phyloP scores from a whole-genome alignment of 1,140 invertebrate species.

The Leptopilina boulardi region DNA sequence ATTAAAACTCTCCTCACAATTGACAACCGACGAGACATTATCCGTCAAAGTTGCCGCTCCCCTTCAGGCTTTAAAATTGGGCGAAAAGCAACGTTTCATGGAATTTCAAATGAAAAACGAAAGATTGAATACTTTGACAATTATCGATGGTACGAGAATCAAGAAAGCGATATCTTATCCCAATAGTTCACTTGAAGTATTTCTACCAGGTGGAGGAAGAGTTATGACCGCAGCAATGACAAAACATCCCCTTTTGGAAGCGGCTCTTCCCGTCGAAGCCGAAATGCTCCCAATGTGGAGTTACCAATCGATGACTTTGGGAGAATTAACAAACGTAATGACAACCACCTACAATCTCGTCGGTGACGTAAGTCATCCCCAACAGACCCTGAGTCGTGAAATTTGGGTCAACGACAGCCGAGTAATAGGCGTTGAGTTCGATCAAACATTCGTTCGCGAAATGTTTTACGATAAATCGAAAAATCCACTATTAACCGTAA shows the following conservation, averaged over 20 bases:
- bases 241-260: constrained; percentile 90
- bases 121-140: constrained; percentile 76
- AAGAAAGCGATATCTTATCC: constrained; percentile 83
- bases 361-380: constrained; percentile 87
- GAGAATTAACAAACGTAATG: constrained; percentile 88
- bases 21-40: constrained; percentile 85
- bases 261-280: constrained; percentile 91
- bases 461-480: constrained; percentile 91
- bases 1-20: constrained; percentile 84
- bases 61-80: constrained; percentile 69
- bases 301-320: constrained; percentile 85
- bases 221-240: constrained; percentile 86
- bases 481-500: constrained; percentile 88
- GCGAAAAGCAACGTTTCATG: constrained; percentile 68
- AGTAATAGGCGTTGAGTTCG: constrained; percentile 92
- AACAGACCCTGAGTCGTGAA: constrained; percentile 88
- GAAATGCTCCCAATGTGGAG: constrained; percentile 94
- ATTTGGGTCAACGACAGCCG: constrained; percentile 90
- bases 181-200: constrained; percentile 86
- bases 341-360: constrained; percentile 87
- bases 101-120: constrained; percentile 78
- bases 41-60: constrained; percentile 81
- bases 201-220: constrained; percentile 82
- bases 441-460: constrained; percentile 90
- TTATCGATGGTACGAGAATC: constrained; percentile 74